These are phyloP conservation scores for Drosophila nikananu DNA, from an alignment of 1,140 invertebrate genomes.

Conservation along the genomic window DNA sequence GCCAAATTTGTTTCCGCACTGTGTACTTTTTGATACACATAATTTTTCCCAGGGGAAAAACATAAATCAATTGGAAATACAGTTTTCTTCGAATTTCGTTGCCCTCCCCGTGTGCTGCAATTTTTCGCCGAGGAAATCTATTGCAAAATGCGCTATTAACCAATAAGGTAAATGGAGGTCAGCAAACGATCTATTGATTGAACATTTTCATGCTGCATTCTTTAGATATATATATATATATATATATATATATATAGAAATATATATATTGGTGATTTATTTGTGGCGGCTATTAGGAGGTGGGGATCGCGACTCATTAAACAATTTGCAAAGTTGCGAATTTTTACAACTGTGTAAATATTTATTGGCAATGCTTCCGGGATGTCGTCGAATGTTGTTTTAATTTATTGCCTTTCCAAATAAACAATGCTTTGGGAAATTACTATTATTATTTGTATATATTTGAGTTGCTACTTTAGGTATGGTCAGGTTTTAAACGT, in stretches of 20 bases:
- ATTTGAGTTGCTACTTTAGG: not conserved
- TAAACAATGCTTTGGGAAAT: conserved; percentile 7
- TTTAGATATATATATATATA: conserved; percentile 20
- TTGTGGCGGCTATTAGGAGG: conserved; percentile 17
- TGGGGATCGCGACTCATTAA: conserved; percentile 18
- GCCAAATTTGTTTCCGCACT: conserved; percentile 55
- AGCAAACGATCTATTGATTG: conserved; percentile 30
- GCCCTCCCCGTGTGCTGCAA: not conserved
- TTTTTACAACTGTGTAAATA: conserved; percentile 48
- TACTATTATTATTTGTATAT: conserved; percentile 1
- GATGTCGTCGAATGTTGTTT: conserved; percentile 1
- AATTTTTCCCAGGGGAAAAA: conserved; percentile 1
- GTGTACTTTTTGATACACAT: conserved; percentile 20
- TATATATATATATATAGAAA: conserved; percentile 15
- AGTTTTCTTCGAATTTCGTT: conserved; percentile 16
- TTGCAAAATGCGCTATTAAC: conserved; percentile 23
- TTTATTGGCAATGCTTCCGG: conserved; percentile 40
- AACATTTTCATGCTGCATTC: conserved; percentile 16
- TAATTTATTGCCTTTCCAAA: conserved; percentile 8
- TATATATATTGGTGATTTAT: conserved; percentile 31
- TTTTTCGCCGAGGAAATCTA: conserved; percentile 17
- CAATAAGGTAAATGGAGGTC: conserved; percentile 41
- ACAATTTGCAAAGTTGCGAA: conserved; percentile 20
- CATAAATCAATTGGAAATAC: conserved; percentile 43
- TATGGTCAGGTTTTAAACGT: conserved; percentile 15